phyloP scores from a whole-genome alignment of 30 jellyfish, hydroid and myxozoan species.

The Aurelia aurita complex sp. Pacific region DNA sequence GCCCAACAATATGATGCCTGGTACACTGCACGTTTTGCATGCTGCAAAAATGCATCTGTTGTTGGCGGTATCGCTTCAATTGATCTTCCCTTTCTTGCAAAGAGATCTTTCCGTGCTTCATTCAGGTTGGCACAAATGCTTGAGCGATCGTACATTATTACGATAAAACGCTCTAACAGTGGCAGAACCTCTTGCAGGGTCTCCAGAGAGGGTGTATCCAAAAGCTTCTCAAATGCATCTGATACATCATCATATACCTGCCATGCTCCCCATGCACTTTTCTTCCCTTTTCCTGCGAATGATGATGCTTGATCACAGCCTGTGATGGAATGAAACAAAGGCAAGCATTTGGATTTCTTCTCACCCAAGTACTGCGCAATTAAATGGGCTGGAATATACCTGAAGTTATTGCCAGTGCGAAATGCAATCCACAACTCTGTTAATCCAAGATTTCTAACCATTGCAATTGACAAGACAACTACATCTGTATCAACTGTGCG shows the following conservation, averaged over 20 bases:
- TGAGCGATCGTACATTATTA: conserved; percentile 1
- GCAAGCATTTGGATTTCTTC: not conserved
- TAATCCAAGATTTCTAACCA: not conserved
- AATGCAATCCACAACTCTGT: conserved; percentile 20
- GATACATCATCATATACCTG: conserved; percentile 1
- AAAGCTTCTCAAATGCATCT: not conserved
- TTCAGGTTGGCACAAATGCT: not conserved
- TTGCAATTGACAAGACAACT: not conserved
- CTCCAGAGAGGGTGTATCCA: not conserved
- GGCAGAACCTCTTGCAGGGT: conserved; percentile 15
- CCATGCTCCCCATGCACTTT: conserved; percentile 38
- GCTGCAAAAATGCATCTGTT: conserved; percentile 8
- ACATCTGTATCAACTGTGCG: conserved; percentile 20
- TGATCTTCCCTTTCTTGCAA: conserved; percentile 33
- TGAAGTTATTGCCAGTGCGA: conserved; percentile 10
- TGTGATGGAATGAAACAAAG: conserved; percentile 26
- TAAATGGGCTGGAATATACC: conserved; percentile 12
- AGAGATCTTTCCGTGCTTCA: conserved; percentile 28
- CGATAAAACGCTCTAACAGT: not conserved
- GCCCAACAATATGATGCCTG: conserved; percentile 43
- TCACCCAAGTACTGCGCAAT: conserved; percentile 10
- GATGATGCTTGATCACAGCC: conserved; percentile 36
- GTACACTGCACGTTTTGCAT: conserved; percentile 26
- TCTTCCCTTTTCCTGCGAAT: conserved; percentile 10
- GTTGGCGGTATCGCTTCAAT: conserved; percentile 2